A percentile compares a stretch with the other conserved stretches of the same genome.
phyloP scores from a whole-genome alignment of 2,113 vertebrate species.

The Mus pahari region DNA sequence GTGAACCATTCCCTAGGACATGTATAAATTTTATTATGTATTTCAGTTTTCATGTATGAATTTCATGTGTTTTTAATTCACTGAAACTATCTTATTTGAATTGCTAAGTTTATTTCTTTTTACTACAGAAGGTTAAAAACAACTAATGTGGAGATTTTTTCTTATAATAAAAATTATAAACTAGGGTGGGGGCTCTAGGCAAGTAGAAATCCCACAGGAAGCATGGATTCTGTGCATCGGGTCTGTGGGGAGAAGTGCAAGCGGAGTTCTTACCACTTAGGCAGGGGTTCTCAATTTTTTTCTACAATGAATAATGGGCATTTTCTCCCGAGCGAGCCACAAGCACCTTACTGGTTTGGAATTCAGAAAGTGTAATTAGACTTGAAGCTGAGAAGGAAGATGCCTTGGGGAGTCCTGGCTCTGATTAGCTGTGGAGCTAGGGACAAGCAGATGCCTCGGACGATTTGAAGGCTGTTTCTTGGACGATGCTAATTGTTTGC shows the following conservation, averaged over 20 bases:
- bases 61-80: slow-evolving; percentile 58
- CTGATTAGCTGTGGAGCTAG: slow-evolving; percentile 65
- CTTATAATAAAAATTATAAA: slow-evolving; percentile 9
- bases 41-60: slow-evolving; percentile 63
- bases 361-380: slow-evolving; percentile 77
- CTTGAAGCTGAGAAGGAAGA: slow-evolving; percentile 72
- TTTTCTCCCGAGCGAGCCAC: slow-evolving; percentile 68
- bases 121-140: slow-evolving; percentile 35
- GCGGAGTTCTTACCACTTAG: slow-evolving; percentile 59
- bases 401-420: slow-evolving; percentile 69
- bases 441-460: slow-evolving; percentile 68
- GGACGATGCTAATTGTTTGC: slow-evolving; percentile 73
- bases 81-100: slow-evolving; percentile 45
- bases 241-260: slow-evolving; percentile 64
- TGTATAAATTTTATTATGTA: slow-evolving; percentile 47
- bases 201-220: slow-evolving; percentile 55
- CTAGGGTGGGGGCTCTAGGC: not conserved
- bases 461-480: slow-evolving; percentile 56
- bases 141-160: slow-evolving; percentile 42
- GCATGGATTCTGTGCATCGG: slow-evolving; percentile 33
- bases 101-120: slow-evolving; percentile 69
- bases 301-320: slow-evolving; percentile 69
- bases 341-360: slow-evolving; percentile 68
- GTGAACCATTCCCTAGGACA: slow-evolving; percentile 58
- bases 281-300: slow-evolving; percentile 76